Evolutionary conservation across 2,797 vertebrate species (phyloP).

Genomic region (Peromyscus aztecus): DNA sequence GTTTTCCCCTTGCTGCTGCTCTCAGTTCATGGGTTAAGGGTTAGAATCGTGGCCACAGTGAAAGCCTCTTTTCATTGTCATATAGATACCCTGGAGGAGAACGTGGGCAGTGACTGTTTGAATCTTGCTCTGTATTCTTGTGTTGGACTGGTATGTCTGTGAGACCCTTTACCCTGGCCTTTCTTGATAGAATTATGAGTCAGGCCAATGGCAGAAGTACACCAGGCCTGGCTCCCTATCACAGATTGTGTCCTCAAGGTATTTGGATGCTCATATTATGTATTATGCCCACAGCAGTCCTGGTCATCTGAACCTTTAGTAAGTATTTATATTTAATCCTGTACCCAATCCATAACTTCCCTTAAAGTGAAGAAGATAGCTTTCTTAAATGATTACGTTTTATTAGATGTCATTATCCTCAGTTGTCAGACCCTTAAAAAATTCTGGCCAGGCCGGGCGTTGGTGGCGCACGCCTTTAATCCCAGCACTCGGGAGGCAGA

Average conservation of each 20-base stretch:
- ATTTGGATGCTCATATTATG: neutral
- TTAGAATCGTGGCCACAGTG: neutral
- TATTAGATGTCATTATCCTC: conserved; percentile 57
- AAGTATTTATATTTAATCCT: conserved; percentile 41
- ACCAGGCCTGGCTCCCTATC: neutral
- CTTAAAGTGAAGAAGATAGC: neutral
- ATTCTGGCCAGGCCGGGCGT: neutral
- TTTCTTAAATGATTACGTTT: conserved; percentile 38
- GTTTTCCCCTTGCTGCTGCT: neutral
- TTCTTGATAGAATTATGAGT: neutral
- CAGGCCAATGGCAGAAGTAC: neutral
- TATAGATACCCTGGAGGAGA: neutral
- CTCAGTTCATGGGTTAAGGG: neutral
- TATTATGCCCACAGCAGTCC: neutral
- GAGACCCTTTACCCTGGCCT: neutral
- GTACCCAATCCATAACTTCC: neutral
- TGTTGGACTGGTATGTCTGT: neutral
- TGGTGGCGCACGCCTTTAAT: too few relatives aligned
- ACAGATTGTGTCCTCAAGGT: neutral
- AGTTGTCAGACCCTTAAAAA: conserved; percentile 4
- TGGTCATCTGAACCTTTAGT: neutral
- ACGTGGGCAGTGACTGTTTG: neutral
- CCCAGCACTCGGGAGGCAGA: too few relatives aligned
- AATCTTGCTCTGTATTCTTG: neutral
- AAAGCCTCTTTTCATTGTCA: conserved; percentile 12